These are phyloP conservation scores for Anneissia japonica DNA, from an alignment of 35 echinoderm and acorn worm genomes.

Conservation along the genomic window DNA sequence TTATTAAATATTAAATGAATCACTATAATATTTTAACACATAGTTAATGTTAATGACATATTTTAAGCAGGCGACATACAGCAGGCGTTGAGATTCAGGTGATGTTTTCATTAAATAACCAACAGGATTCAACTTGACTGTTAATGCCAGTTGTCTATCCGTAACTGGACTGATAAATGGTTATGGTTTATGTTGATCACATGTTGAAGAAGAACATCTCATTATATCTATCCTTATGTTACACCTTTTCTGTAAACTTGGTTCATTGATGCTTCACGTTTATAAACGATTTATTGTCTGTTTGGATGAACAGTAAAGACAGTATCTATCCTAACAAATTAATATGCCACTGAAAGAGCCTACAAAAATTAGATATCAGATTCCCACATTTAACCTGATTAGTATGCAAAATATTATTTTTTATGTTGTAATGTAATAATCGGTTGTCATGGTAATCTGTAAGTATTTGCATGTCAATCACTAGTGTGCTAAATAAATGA, in stretches of 20 bases:
- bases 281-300: not conserved
- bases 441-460: not conserved
- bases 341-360: not conserved
- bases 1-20: too few relatives aligned
- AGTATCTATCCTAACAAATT: not conserved
- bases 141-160: not conserved
- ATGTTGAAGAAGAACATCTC: not conserved
- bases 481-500: too few relatives aligned
- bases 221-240: not conserved
- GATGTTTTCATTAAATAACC: not conserved
- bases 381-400: not conserved
- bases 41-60: too few relatives aligned
- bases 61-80: not conserved
- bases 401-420: not conserved
- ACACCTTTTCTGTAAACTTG: not conserved
- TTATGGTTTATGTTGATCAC: not conserved
- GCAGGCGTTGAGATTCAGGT: too few relatives aligned
- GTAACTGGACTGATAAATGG: not conserved
- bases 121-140: not conserved
- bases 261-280: not conserved
- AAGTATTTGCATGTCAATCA: too few relatives aligned
- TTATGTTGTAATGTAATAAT: not conserved
- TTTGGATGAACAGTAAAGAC: not conserved
- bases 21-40: too few relatives aligned
- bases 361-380: not conserved